Evolutionary conservation across 2,113 vertebrate genomes (phyloP), one percentile per base, ranked within the genome.

Genomic region (Aramus guarauna): DNA sequence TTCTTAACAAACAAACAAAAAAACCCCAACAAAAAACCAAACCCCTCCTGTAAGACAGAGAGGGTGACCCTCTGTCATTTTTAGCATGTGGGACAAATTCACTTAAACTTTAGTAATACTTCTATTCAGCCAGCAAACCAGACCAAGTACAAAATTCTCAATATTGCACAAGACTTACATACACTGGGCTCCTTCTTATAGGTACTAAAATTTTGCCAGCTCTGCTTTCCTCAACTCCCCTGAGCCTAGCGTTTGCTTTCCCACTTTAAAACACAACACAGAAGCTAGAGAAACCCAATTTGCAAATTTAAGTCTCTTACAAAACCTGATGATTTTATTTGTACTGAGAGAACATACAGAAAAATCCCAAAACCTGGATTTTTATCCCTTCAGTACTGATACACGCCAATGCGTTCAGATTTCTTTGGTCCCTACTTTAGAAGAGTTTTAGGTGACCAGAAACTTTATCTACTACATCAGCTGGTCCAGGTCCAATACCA

Each of bases 401-500:
- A 8, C 1, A 50, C 26, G 36, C 1, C 8, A 68, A 14, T 1
- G 1, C 30, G 14, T 27, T 48, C 53, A 19, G 11, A 4, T 50
- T 62, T 24, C 47, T 92, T 80, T 82, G 84, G 69, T 72, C 62
- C 29, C 60, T 4, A 0, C 20, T n/a, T 97, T 96, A 99, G 94
- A 99, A 99, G 22, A 99, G 98, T 96, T 99, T 99, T 56, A 99
- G 96, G 92, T 99, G 98, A 88, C 99, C 99, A 20, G 99, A 99
- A 87, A 99, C 99, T 95, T 97, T 96, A 95, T 99, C 99, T 50
- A 99, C 82, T 23, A 99, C 59, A 80, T 99, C 98, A 48, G 98
- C 98, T 6, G 99, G 99, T 52, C 99, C 99, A 0, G 99, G 99
- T 26, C 99, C 99, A 2, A 99, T 97, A 1, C 99, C 99, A 14